These are phyloP conservation scores for Corella eumyota DNA, from an alignment of 23 tunicate genomes.

Conservation along the genomic window DNA sequence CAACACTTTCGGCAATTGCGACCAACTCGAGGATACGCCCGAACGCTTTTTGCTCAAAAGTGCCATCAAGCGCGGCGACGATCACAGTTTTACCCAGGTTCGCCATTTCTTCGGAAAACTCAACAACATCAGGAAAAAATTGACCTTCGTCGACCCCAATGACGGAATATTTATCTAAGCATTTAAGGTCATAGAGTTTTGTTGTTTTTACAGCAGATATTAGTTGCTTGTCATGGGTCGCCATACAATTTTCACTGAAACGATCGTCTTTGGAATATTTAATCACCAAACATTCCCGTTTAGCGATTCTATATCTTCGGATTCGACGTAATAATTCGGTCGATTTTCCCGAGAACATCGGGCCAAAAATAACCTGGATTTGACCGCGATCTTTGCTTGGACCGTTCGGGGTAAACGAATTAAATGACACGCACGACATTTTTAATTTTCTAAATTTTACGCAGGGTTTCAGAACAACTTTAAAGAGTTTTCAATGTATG, in stretches of 20 bases:
- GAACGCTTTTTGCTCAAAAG: conserved; percentile 65
- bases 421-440: conserved; percentile 44
- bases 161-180: conserved; percentile 21
- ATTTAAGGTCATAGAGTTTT: conserved; percentile 14
- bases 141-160: conserved; percentile 89
- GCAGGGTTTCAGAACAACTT: no score
- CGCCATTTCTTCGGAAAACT: conserved; percentile 63
- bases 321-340: conserved; percentile 76
- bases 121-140: conserved; percentile 69
- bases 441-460: no score
- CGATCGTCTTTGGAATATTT: conserved; percentile 56
- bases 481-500: no score
- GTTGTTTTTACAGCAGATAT: conserved; percentile 42
- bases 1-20: conserved; percentile 70
- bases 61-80: conserved; percentile 80
- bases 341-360: conserved; percentile 89
- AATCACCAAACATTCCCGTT: conserved; percentile 46
- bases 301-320: conserved; percentile 33
- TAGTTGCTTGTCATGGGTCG: conserved; percentile 58
- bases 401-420: conserved; percentile 23
- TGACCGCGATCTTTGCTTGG: conserved; percentile 65
- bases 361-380: conserved; percentile 75
- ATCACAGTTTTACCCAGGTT: conserved; percentile 47
- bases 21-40: conserved; percentile 33
- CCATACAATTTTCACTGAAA: conserved; percentile 30